A percentile compares a stretch with the other conserved stretches of the same genome.
phyloP scores from a whole-genome alignment of 1,140 invertebrate genomes.

The Rhyzopertha dominica region DNA sequence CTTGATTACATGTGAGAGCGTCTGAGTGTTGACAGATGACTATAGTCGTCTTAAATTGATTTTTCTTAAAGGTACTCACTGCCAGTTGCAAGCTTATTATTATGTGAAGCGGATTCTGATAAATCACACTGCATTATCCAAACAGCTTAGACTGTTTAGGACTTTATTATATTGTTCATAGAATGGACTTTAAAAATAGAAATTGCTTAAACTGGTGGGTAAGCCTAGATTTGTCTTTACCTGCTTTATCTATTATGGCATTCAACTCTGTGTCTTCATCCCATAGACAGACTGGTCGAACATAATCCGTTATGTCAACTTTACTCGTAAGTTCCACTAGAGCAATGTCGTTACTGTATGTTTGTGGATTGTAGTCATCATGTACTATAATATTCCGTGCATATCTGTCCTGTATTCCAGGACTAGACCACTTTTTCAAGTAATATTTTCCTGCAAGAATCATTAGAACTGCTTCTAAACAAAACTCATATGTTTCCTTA shows the following conservation, averaged over 20 bases:
- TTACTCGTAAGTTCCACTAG: slow-evolving; percentile 51
- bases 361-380: slow-evolving; percentile 53
- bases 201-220: no score
- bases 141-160: no score
- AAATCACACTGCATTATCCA: no score
- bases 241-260: slow-evolving; percentile 28
- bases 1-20: no score
- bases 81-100: no score
- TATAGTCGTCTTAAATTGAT: no score
- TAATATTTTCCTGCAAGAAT: slow-evolving; percentile 35
- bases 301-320: slow-evolving; percentile 47
- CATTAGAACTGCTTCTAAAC: neutral
- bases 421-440: slow-evolving; percentile 36
- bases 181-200: no score
- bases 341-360: slow-evolving; percentile 61
- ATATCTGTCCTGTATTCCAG: slow-evolving; percentile 39
- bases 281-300: slow-evolving; percentile 57
- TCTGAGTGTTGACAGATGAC: no score
- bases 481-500: slow-evolving; percentile 9
- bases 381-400: slow-evolving; percentile 52
- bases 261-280: slow-evolving; percentile 27
- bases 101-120: no score
- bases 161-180: no score
- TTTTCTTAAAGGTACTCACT: no score
- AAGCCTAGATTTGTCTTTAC: slow-evolving; percentile 21